Base-by-base conservation (phyloP, 2,113 vertebrate genomes). In the Nycticorax nycticorax region DNA sequence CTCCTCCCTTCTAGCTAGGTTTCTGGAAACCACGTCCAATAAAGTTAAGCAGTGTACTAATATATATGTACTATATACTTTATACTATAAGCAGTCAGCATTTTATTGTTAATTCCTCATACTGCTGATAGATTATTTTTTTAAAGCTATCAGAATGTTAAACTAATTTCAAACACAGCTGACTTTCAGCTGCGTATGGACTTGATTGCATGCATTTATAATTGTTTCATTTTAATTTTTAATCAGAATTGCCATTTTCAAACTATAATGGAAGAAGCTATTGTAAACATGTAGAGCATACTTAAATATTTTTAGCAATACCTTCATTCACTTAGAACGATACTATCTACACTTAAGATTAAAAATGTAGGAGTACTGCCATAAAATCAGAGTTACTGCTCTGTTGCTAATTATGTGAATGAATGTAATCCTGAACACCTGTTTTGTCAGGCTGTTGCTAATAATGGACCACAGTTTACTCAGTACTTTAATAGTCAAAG, bases 171-270 rank as follows among this genome's bases (percentile, higher is more conserved):
- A 94, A 41, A 95, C 82, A 92, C 63, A 45, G 81, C 9, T 53
- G 62, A 9, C 78, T 88, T 95, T 94, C 91, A 93, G 60, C 75
- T 96, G 60, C 26, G 5, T 53, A 30, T 74, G 63, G 95, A 93
- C 93, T 94, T 97, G 90, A 96, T 92, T 95, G 20, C 43, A 78
- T 76, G 79, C 72, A 88, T 97, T 97, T 73, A 35, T 96, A 94
- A 77, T 55, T 88, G 75, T 89, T 87, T 96, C 52, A 81, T 77
- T 91, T 89, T 96, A 57, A 79, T 87, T 96, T 97, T 98, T 93
- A 93, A 96, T 95, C 81, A 94, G 59, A 96, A 91, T n/a, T 72
- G 60, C 72, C n/a, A 62, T 91, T 96, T 87, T 92, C 67, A 91
- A 96, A 63, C 75, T 53, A 37, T 96, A 96, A 92, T 96, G 95